Base-by-base conservation (phyloP, 2,797 vertebrate genomes). In the Loriculus beryllinus region DNA sequence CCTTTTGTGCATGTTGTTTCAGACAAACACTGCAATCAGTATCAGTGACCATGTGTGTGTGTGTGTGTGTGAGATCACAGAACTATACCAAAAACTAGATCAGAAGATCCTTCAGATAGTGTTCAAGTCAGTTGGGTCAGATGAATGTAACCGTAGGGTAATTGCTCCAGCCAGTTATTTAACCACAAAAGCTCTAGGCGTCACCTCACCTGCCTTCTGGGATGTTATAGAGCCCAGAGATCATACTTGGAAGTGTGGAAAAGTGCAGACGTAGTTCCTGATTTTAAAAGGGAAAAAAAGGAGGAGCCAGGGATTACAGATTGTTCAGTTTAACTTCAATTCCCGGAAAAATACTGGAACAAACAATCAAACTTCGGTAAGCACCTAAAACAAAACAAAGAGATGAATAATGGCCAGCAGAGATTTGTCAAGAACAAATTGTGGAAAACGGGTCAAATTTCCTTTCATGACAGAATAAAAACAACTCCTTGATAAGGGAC, bases 311-410 rank as follows among this genome's bases (percentile, higher is more conserved):
- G 82, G 77, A 84, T 83, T 86, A 86, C 80, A 93, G 78, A 92
- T 95, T 96, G 94, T 95, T 96, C 96, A 88, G 88, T 64, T 48
- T 93, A 82, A 90, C 77, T 96, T 96, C 94, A 95, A 96, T 96
- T 96, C 95, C 96, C 88, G 90, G 96, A 96, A 96, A 95, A 95
- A 94, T 79, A 82, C 77, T 95, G 78, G 92, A 95, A 95, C 96
- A 96, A 96, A 94, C 93, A 96, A 93, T 95, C 47, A 92, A 96
- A 93, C 90, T 84, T 90, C 45, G 65, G 80, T 96, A 91, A 96
- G 93, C 67, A 94, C 82, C 93, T 95, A 92, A 83, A 95, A 48
- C 33, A 90, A 91, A 96, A 86, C 96, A 96, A 59, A 91, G 93
- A 67, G 25, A 91, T 86, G 77, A 92, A 90, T 92, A 96, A 93